Evolutionary conservation across 2,113 vertebrate species (phyloP), one percentile per base, ranked within the genome.

Genomic region (Ammodytes dubius): DNA sequence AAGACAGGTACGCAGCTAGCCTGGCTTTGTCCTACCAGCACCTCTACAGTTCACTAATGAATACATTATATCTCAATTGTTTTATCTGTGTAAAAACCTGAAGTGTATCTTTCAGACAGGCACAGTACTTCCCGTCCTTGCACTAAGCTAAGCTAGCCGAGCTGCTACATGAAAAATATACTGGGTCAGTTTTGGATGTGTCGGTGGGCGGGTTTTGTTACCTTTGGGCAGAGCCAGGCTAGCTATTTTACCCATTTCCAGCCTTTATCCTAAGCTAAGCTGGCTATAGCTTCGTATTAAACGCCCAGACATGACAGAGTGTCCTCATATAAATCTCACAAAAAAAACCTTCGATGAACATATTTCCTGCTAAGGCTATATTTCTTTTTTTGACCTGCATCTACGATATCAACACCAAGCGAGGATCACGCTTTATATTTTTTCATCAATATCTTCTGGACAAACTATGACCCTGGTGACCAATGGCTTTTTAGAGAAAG

Each of bases 401-500:
- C 42, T 60, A 39, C 13, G 12, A 37, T 19, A 47, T 4, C 2
- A 7, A 78, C 45, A 70, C 46, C 70, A 56, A 77, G 66, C 7
- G 0, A 65, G 40, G 37, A 45, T 67, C 70, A 49, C 50, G 70
- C 64, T 43, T 5, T 5, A 14, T 5, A 12, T 67, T 70, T 72
- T 42, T 46, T 54, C 13, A 37, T 13, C 12, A 75, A 57, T 50
- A 10, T 69, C 42, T 15, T 65, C 47, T 49, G 14, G 14, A 56
- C 14, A 40, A 40, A 70, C 54, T 4, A 45, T 19, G 64, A 61
- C 57, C 74, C 14, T 45, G 37, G 40, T 53, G 27, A 70, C 58
- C 58, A 47, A 15, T 56, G 58, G 49, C 40, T 45, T 27, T 27
- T 27, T 56, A 12, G 61, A 76, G 79, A 60, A 37, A 50, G 13